Evolutionary conservation across 2,113 vertebrate species (phyloP).

Genomic region (Alaudala cheleensis): DNA sequence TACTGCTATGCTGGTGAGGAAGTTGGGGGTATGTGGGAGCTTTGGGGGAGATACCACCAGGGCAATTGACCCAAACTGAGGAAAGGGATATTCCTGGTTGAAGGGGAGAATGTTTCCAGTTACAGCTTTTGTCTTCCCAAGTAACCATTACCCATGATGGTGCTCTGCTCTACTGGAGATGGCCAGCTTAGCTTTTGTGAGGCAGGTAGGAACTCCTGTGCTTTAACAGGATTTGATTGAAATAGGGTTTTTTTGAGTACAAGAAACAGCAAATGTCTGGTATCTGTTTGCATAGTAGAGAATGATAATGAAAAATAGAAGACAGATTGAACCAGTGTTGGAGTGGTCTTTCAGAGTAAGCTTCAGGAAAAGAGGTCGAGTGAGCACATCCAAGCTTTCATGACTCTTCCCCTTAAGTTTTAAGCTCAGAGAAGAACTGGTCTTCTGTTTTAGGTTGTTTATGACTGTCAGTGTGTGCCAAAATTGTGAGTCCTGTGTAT

Average conservation of each 20-base stretch:
- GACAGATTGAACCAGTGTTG: neutral
- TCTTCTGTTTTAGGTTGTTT: neutral
- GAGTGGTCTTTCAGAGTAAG: neutral
- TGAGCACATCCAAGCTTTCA: neutral
- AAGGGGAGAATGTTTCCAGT: neutral
- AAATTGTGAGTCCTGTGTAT: neutral
- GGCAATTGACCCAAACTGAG: neutral
- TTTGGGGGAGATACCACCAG: neutral
- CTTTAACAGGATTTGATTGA: neutral
- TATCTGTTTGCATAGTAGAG: neutral
- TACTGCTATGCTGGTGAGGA: neutral
- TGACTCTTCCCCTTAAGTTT: neutral
- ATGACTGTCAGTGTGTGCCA: neutral
- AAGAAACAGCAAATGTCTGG: neutral
- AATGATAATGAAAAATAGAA: neutral
- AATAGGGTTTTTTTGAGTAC: neutral
- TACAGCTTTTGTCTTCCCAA: neutral
- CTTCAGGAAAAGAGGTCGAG: neutral
- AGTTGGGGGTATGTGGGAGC: rapidly evolving
- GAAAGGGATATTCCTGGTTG: neutral
- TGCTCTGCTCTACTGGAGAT: neutral
- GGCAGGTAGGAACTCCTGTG: neutral
- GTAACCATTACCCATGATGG: neutral
- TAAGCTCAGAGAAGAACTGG: neutral
- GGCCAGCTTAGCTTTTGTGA: neutral